Percentiles rank a stretch among this genome's conserved stretches.
These are phyloP conservation scores for Desoria tigrina DNA, from an alignment of 2,888 invertebrate genomes.

Conservation along the genomic window DNA sequence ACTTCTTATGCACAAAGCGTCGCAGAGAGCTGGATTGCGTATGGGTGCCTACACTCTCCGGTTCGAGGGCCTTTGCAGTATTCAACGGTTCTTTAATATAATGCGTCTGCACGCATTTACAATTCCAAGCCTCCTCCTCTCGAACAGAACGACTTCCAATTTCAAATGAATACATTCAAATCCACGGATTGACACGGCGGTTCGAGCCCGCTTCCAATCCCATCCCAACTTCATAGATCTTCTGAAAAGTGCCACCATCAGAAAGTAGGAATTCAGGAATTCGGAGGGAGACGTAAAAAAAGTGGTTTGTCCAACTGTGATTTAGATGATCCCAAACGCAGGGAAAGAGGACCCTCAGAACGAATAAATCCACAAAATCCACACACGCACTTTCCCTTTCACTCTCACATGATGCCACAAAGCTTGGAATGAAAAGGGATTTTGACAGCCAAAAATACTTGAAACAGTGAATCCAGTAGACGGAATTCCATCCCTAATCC, in stretches of 20 bases:
- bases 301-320: conserved; percentile 3
- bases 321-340: conserved; percentile 1
- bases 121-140: not conserved
- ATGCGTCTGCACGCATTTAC: not conserved
- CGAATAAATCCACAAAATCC: too few species aligned
- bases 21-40: not conserved
- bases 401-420: too few species aligned
- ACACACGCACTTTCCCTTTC: too few species aligned
- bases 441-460: too few species aligned
- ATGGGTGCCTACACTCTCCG: not conserved
- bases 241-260: not conserved
- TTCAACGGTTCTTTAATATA: not conserved
- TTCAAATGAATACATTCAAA: conserved; percentile 8
- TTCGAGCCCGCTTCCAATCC: not conserved
- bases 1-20: not conserved
- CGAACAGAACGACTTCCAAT: conserved; percentile 4
- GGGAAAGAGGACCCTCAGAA: too few species aligned
- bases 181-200: not conserved
- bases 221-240: not conserved
- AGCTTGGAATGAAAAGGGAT: too few species aligned
- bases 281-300: too few species aligned
- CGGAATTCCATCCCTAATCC: too few species aligned
- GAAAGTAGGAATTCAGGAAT: too few species aligned
- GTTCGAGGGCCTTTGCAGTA: not conserved
- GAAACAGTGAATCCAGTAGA: too few species aligned